These are phyloP conservation scores for Bombus pascuorum DNA, from an alignment of 1,140 invertebrate species.

Conservation along the genomic window DNA sequence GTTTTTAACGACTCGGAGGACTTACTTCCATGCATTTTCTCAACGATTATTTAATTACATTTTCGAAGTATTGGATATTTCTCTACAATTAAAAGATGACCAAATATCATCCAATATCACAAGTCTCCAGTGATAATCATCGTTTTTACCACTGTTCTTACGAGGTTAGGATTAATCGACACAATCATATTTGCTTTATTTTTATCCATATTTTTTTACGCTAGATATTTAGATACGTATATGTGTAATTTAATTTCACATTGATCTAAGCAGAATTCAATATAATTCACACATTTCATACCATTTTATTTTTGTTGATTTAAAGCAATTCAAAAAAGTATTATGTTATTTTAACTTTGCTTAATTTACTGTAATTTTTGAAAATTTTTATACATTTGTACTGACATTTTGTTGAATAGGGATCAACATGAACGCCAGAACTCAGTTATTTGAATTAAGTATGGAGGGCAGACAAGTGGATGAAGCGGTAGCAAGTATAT, in stretches of 20 bases:
- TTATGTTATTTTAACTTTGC: background rate
- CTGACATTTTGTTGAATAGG: conserved; percentile 53
- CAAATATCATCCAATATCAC: conserved; percentile 42
- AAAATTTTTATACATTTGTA: background rate
- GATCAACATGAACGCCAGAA: conserved; percentile 91
- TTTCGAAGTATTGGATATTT: conserved; percentile 33
- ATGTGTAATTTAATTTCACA: background rate
- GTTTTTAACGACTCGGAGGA: conserved; percentile 21
- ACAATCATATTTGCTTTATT: conserved; percentile 26
- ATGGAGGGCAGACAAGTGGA: conserved; percentile 97
- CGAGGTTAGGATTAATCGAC: conserved; percentile 53
- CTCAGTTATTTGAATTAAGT: conserved; percentile 93
- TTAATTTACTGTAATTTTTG: background rate
- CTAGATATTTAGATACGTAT: background rate
- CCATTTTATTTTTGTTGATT: background rate
- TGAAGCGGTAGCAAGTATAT: conserved; percentile 96
- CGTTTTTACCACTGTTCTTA: conserved; percentile 36
- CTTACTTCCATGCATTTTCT: conserved; percentile 20
- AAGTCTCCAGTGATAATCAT: conserved; percentile 36
- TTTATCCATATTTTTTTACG: background rate
- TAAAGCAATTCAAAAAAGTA: background rate
- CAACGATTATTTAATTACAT: conserved; percentile 35
- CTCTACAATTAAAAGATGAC: conserved; percentile 47
- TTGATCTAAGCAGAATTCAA: background rate
- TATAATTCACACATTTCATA: background rate